These are phyloP conservation scores for Cygnus atratus DNA, from an alignment of 2,113 vertebrate genomes.

Conservation along the genomic window DNA sequence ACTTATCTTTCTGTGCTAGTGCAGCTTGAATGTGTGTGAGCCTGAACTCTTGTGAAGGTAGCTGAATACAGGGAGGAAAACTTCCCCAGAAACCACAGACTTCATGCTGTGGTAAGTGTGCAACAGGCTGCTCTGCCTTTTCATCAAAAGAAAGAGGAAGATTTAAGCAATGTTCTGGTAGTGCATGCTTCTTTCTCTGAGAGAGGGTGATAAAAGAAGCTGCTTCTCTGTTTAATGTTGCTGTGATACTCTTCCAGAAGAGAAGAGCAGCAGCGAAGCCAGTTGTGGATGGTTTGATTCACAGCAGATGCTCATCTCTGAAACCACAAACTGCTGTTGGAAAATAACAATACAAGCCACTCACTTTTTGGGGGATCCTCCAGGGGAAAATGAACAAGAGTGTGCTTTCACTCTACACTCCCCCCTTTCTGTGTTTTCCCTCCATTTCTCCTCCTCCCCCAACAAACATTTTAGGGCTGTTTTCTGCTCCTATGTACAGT, in stretches of 20 bases:
- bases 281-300: background rate
- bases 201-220: background rate
- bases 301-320: background rate
- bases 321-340: background rate
- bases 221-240: background rate
- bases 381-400: background rate
- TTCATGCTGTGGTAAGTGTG: background rate
- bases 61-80: background rate
- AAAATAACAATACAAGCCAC: background rate
- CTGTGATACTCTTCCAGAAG: background rate
- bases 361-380: background rate
- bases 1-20: background rate
- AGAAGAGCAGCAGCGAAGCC: background rate
- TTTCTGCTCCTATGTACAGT: background rate
- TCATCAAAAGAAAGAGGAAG: background rate
- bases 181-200: background rate
- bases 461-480: background rate
- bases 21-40: rapidly evolving
- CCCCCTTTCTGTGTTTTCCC: rapidly evolving
- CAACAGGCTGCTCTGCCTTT: background rate
- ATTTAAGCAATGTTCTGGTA: background rate
- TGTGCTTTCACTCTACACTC: background rate
- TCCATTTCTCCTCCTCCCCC: too few species aligned
- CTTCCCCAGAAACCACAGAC: background rate
- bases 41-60: background rate